A percentile compares a stretch with the other conserved stretches of the same genome.
Evolutionary conservation across 2,797 vertebrate species (phyloP).

Genomic region (Paramormyrops hopkinsi): DNA sequence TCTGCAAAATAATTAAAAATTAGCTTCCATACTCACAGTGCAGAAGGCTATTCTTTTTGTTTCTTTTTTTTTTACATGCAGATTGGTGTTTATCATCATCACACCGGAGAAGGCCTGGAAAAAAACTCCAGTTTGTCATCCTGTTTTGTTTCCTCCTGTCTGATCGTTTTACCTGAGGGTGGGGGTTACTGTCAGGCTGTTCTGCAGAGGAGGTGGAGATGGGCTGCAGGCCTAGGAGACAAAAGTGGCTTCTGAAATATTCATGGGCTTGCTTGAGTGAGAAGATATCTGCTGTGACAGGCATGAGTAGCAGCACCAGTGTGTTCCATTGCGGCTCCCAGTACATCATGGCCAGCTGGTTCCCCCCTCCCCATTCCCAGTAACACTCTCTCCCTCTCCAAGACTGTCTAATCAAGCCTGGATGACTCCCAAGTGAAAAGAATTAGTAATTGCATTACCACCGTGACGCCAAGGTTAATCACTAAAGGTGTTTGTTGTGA

Average conservation of each 20-base stretch:
- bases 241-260: constrained; percentile 6
- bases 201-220: background rate
- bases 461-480: background rate
- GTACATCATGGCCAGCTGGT: background rate
- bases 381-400: constrained; percentile 9
- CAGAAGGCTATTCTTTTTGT: background rate
- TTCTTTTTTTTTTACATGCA: background rate
- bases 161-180: background rate
- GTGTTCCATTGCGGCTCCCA: background rate
- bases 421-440: constrained; percentile 8
- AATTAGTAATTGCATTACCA: constrained; percentile 13
- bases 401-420: background rate
- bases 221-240: background rate
- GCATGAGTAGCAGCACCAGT: background rate
- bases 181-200: background rate
- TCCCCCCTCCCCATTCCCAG: background rate
- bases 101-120: background rate
- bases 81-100: background rate
- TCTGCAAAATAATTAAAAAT: background rate
- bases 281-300: background rate
- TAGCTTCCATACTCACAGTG: background rate
- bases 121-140: background rate
- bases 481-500: constrained; percentile 3
- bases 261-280: constrained; percentile 1
- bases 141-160: background rate